These are phyloP conservation scores for Spodoptera picta DNA, from an alignment of 2,888 invertebrate species.

Conservation along the genomic window DNA sequence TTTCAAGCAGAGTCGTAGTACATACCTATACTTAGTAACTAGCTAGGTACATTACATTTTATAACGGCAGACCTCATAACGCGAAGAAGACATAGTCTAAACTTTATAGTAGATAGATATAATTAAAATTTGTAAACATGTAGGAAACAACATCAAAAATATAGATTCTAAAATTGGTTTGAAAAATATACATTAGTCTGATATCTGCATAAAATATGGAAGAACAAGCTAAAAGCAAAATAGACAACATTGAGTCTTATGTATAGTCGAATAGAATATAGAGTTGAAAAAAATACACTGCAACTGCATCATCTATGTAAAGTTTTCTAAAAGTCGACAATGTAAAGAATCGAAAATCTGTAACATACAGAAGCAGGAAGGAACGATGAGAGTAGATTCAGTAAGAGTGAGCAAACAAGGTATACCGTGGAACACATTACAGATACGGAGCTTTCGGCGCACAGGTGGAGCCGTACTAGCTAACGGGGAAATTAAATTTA, in stretches of 20 bases:
- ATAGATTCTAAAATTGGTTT: constrained; percentile 51
- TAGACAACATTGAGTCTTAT: constrained; percentile 18
- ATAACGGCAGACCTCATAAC: constrained; percentile 45
- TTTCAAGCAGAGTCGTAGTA: constrained; percentile 60
- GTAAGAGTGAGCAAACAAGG: constrained; percentile 58
- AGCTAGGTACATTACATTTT: constrained; percentile 55
- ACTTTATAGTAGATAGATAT: constrained; percentile 39
- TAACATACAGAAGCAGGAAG: constrained; percentile 61
- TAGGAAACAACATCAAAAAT: constrained; percentile 57
- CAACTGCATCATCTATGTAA: constrained; percentile 45
- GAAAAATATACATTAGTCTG: constrained; percentile 50
- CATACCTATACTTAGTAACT: constrained; percentile 62
- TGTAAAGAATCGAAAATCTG: constrained; percentile 59
- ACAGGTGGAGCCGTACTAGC: constrained; percentile 10
- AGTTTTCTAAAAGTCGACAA: constrained; percentile 58
- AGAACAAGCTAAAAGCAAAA: constrained; percentile 54
- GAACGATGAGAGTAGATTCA: constrained; percentile 62
- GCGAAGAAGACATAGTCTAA: constrained; percentile 43
- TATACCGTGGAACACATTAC: constrained; percentile 10
- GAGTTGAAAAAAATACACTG: constrained; percentile 24
- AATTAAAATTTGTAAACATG: constrained; percentile 50
- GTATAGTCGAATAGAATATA: constrained; percentile 28
- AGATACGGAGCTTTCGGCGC: neutral
- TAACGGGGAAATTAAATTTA: constrained; percentile 14
- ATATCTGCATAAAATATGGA: constrained; percentile 47